Base-by-base conservation (phyloP, 2,113 vertebrate genomes). In the Sakesphorus luctuosus region DNA sequence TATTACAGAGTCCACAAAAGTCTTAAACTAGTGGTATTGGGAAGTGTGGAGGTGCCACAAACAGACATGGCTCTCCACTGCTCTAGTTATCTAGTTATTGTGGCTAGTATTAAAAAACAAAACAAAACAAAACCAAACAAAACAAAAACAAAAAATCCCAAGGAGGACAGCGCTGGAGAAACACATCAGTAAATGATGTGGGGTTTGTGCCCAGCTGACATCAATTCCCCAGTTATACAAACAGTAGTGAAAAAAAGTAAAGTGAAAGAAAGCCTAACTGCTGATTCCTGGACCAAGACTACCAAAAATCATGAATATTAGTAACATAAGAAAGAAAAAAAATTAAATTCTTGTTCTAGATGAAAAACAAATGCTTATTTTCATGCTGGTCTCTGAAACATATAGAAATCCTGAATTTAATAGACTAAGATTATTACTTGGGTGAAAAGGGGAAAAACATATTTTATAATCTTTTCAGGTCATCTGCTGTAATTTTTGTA, bases 1-100 rank as follows among this genome's bases (percentile, higher is more conserved):
- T n/a, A 20, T 52, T 58, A 19, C 3, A 1, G 3, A 85, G 21
- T 21, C 17, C 20, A 4, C 24, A 35, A 28, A 1, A n/a, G 15
- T n/a, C 4, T 1, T 65, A 29, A 56, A 28, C 11, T 61, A 43
- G 33, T 47, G 26, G 9, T 11, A 21, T 1, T n/a, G 43, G 19
- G n/a, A 76, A 28, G 20, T 38, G 6, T n/a, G 46, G 16, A 25
- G 7, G 11, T 58, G 9, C 18, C 1, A 3, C 14, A 59, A 24
- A 33, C 1, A 2, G 11, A 44, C 19, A n/a, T 23, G 9, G 7
- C 3, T 72, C 7, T 95, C 20, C 13, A n/a, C 5, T 2, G 2
- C n/a, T 43, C 7, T 29, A 31, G 24, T 8, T 20, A 18, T 43
- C 7, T 29, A 31, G 24, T 8, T 20, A 18, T 31, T 28, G 25